These are phyloP conservation scores for Austrolebias charrua DNA, from an alignment of 2,797 vertebrate species.

Conservation along the genomic window DNA sequence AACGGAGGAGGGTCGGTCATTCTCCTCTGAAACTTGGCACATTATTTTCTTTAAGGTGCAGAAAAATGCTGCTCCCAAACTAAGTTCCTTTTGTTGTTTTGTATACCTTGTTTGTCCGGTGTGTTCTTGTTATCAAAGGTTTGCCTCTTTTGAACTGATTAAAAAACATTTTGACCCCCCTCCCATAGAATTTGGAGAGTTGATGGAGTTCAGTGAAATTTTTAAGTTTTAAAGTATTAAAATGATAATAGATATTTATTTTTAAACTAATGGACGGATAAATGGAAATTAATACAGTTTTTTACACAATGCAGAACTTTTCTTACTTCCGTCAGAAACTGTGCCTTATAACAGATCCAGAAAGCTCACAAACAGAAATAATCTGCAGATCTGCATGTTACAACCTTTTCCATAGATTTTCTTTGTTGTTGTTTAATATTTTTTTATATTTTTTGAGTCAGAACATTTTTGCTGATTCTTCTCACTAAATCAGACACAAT, in stretches of 20 bases:
- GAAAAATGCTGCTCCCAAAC: conserved; percentile 63
- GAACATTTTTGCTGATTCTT: conserved; percentile 24
- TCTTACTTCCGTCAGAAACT: conserved; percentile 29
- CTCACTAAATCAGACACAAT: conserved; percentile 13
- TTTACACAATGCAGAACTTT: conserved; percentile 43
- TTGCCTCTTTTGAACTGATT: conserved; percentile 44
- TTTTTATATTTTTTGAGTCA: too few species aligned
- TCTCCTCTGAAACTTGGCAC: conserved; percentile 71
- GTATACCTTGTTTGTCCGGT: conserved; percentile 76
- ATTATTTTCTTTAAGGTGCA: conserved; percentile 68
- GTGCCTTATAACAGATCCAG: conserved; percentile 50
- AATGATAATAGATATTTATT: conserved; percentile 82
- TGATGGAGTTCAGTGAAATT: conserved; percentile 60
- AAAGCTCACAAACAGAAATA: conserved; percentile 21
- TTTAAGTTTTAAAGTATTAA: conserved; percentile 74
- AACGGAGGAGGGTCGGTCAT: conserved; percentile 58
- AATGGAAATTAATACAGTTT: conserved; percentile 45
- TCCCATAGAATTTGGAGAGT: conserved; percentile 67
- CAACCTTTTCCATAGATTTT: conserved; percentile 3
- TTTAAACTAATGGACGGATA: conserved; percentile 70
- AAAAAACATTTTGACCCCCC: conserved; percentile 30
- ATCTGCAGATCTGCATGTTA: conserved; percentile 45
- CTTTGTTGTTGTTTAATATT: neutral
- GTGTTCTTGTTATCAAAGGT: conserved; percentile 56
- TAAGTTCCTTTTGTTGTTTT: conserved; percentile 66